A percentile compares a stretch with the other conserved stretches of the same genome.
phyloP scores from a whole-genome alignment of 2,113 vertebrate species.

The Herpailurus yagouaroundi region DNA sequence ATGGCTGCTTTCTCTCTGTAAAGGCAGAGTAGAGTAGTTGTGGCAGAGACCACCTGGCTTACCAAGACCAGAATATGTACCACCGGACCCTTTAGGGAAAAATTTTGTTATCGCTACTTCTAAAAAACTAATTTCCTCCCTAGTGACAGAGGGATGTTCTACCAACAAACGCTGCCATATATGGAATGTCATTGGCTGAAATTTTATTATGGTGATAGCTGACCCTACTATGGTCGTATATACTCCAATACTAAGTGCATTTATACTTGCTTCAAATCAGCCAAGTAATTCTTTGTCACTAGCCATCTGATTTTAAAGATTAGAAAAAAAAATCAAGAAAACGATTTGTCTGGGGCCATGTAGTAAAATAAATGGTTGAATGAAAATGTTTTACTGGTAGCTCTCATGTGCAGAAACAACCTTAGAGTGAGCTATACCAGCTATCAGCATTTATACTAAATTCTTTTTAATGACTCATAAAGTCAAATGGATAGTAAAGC shows the following conservation, averaged over 20 bases:
- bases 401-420: background rate
- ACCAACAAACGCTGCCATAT: background rate
- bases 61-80: background rate
- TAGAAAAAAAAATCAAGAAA: background rate
- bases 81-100: background rate
- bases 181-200: background rate
- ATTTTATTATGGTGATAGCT: background rate
- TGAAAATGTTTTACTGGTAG: background rate
- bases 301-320: background rate
- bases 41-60: background rate
- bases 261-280: background rate
- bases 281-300: background rate
- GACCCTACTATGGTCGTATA: background rate
- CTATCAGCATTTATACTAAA: background rate
- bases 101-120: fast-evolving
- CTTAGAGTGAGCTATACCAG: background rate
- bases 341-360: background rate
- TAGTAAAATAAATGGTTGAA: background rate
- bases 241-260: background rate
- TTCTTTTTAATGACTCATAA: background rate
- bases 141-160: background rate
- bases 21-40: background rate
- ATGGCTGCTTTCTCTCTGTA: background rate
- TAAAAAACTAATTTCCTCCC: background rate
- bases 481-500: background rate